Conservation (phyloP, 53 echinoderm and acorn worm species). For the Echinometra lucunter region DNA sequence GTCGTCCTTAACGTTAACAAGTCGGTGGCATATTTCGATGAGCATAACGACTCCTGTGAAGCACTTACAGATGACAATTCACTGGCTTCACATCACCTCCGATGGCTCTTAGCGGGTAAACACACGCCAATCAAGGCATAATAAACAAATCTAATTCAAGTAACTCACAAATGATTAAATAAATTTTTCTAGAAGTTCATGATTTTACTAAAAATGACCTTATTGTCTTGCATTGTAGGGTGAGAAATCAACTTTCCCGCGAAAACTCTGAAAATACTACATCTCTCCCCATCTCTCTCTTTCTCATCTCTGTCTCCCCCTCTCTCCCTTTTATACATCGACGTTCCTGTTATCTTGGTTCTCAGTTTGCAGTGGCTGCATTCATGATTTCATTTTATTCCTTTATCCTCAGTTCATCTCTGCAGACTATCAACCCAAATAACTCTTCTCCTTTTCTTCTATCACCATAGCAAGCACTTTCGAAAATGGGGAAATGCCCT, state of each 20-base stretch:
- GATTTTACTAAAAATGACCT: neutral
- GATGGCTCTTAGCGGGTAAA: slow-evolving; percentile 62
- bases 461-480: too few species aligned
- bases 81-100: neutral
- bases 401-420: too few species aligned
- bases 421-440: too few species aligned
- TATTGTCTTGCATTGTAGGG: neutral
- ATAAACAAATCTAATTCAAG: neutral
- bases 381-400: too few species aligned
- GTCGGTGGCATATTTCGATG: slow-evolving; percentile 69
- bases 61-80: neutral
- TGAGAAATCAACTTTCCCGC: neutral
- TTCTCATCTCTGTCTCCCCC: too few species aligned
- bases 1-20: slow-evolving; percentile 63
- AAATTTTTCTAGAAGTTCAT: neutral
- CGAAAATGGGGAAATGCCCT: too few species aligned
- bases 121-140: neutral
- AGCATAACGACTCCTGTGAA: slow-evolving; percentile 45
- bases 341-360: too few species aligned
- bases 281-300: too few species aligned
- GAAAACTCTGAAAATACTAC: too few species aligned
- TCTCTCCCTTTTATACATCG: too few species aligned
- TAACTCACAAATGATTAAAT: neutral
- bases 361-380: too few species aligned
- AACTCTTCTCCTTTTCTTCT: too few species aligned